A percentile compares a stretch with the other conserved stretches of the same genome.
phyloP scores from a whole-genome alignment of 2,797 vertebrate species.

The Melanogrammus aeglefinus region DNA sequence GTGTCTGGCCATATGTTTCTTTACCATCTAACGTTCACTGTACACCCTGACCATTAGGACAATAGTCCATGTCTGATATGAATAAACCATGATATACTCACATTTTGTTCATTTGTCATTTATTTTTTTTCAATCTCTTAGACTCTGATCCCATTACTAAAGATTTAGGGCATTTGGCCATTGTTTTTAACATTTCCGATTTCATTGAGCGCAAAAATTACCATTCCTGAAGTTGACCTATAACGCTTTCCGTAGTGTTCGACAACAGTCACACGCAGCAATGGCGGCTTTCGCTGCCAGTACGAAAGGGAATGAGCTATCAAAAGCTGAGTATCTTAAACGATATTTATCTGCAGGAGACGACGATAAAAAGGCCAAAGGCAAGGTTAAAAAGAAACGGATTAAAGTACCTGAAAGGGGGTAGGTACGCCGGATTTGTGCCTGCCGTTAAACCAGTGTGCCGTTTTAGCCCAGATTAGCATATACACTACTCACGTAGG shows the following conservation, averaged over 20 bases:
- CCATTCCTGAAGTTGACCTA: slow-evolving; percentile 35
- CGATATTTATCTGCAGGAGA: slow-evolving; percentile 71
- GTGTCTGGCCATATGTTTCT: neutral
- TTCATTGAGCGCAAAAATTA: neutral
- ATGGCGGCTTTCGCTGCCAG: slow-evolving; percentile 66
- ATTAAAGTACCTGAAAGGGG: slow-evolving; percentile 59
- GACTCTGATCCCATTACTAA: neutral
- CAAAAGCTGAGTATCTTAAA: slow-evolving; percentile 77
- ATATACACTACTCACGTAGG: neutral
- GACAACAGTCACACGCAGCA: slow-evolving; percentile 35
- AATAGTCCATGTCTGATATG: neutral
- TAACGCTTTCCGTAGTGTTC: slow-evolving; percentile 43
- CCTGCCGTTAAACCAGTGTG: slow-evolving; percentile 16
- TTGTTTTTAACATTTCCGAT: no score
- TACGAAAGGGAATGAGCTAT: slow-evolving; percentile 54
- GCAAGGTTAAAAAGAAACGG: slow-evolving; percentile 71
- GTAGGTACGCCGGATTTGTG: slow-evolving; percentile 30
- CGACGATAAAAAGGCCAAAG: slow-evolving; percentile 60
- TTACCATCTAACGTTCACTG: neutral
- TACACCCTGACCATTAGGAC: neutral
- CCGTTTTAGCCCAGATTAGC: slow-evolving; percentile 24
- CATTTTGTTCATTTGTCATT: neutral
- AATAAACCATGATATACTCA: neutral
- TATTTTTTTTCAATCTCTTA: neutral
- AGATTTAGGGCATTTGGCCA: no score